Base-by-base conservation (phyloP, 2,888 invertebrate genomes). In the Caenorhabditis becei region DNA sequence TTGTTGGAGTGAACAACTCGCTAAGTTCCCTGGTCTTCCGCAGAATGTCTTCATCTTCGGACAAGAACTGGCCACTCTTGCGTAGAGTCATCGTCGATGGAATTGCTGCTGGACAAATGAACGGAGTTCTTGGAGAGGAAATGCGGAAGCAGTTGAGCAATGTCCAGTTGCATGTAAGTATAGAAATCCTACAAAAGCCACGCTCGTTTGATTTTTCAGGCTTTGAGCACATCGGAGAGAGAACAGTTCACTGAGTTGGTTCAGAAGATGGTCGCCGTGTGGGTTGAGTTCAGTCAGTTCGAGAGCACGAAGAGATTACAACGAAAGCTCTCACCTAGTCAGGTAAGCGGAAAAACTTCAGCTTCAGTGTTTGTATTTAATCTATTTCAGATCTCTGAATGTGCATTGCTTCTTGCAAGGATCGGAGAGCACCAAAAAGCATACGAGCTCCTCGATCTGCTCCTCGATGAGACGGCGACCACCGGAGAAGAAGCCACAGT, bases 251-350 rank as follows among this genome's bases (percentile, higher is more conserved):
- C 67, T 2, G 32, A 71, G 4, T 69, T 88, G 1, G 77, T 88
- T 1, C 61, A 71, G 47, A 78, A 81, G 49, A 32, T 88, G 49
- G 85, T 86, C 5, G 77, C 85, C 24, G 77, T 86, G 20, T 88
- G 86, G 87, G 70, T 84, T 14, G 88, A 89, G 66, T 82, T 85
- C 72, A 79, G 83, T 58, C 78, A 82, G 54, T 86, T 88, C 70
- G 84, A 87, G 32, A 51, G 61, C 18, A 24, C 58, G n/a, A 67
- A 80, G 44, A 28, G 83, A 44, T 20, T 83, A 37, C 87, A 88
- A 41, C 66, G 81, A 24, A 88, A 88, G 47, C 47, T 84, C 53
- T 79, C 79, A 5, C 86, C 86, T 0, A 63, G 59, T 26, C 69
- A 67, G 58, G 67, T 67, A 58, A 28, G 26, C 23, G 10, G 24